phyloP scores from a whole-genome alignment of 2,888 invertebrate species.

The Chrysotoxum bicinctum region DNA sequence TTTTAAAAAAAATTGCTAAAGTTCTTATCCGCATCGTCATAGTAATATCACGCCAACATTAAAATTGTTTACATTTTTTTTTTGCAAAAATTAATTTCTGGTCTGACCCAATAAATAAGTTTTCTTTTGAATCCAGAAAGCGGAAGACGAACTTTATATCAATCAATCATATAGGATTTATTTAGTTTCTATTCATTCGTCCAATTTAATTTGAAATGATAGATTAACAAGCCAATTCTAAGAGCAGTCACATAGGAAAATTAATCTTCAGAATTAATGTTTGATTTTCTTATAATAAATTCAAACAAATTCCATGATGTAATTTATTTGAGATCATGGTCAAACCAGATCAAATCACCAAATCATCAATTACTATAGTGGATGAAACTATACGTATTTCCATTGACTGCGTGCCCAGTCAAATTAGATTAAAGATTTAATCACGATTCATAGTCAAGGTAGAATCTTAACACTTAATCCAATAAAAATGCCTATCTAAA shows the following conservation, averaged over 20 bases:
- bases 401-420: neutral
- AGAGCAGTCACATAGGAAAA: neutral
- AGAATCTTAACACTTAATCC: slow-evolving; percentile 10
- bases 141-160: slow-evolving; percentile 15
- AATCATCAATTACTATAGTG: slow-evolving; percentile 18
- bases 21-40: neutral
- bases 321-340: slow-evolving; percentile 35
- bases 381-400: neutral
- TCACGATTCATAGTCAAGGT: slow-evolving; percentile 18
- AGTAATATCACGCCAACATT: neutral
- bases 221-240: slow-evolving; percentile 23
- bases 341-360: neutral
- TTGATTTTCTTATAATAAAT: neutral
- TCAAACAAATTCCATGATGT: slow-evolving; percentile 15
- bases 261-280: slow-evolving; percentile 4
- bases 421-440: slow-evolving; percentile 15
- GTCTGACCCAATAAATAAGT: slow-evolving; percentile 12
- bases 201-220: slow-evolving; percentile 4
- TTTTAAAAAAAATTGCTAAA: neutral
- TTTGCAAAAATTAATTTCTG: neutral
- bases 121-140: slow-evolving; percentile 11
- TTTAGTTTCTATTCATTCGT: slow-evolving; percentile 7
- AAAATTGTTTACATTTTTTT: neutral
- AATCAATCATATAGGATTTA: slow-evolving; percentile 19
- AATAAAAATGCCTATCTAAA: neutral